Conservation (phyloP, 2,888 invertebrate species). For the Thereva nobilitata region DNA sequence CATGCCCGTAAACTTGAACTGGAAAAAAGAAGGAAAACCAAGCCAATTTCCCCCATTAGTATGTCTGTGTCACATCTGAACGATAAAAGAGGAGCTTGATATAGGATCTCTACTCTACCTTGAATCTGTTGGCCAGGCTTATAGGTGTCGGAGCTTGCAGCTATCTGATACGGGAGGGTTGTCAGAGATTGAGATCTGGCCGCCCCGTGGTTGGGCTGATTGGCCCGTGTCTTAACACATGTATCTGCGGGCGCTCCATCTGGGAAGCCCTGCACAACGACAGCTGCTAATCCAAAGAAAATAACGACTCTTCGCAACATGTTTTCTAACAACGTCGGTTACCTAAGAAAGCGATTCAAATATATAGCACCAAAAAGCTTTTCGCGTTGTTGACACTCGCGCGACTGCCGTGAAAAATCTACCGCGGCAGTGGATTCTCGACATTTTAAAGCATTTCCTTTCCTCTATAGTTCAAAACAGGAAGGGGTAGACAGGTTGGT, state of each 20-base stretch:
- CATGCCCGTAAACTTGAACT: constrained; percentile 54
- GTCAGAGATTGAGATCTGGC: constrained; percentile 68
- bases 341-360: constrained; percentile 1
- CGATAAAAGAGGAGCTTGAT: background rate
- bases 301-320: constrained; percentile 43
- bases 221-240: constrained; percentile 76
- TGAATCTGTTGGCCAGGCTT: constrained; percentile 71
- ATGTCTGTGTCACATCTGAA: background rate
- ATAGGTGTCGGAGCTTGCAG: constrained; percentile 68
- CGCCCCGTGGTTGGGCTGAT: constrained; percentile 76
- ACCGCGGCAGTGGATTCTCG: constrained; percentile 10
- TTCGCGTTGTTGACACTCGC: constrained; percentile 3
- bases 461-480: constrained; percentile 3
- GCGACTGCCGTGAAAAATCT: constrained; percentile 20
- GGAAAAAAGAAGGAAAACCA: background rate
- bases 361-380: constrained; percentile 13
- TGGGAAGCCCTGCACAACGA: constrained; percentile 65
- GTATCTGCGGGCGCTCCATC: constrained; percentile 81
- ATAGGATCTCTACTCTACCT: constrained; percentile 58
- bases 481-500: constrained; percentile 1
- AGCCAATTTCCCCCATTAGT: background rate
- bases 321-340: background rate
- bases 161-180: constrained; percentile 69
- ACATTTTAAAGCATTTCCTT: constrained; percentile 26
- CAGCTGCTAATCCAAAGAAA: constrained; percentile 53